These are phyloP conservation scores for Temnothorax nylanderi DNA, from an alignment of 1,140 invertebrate genomes.

Conservation along the genomic window DNA sequence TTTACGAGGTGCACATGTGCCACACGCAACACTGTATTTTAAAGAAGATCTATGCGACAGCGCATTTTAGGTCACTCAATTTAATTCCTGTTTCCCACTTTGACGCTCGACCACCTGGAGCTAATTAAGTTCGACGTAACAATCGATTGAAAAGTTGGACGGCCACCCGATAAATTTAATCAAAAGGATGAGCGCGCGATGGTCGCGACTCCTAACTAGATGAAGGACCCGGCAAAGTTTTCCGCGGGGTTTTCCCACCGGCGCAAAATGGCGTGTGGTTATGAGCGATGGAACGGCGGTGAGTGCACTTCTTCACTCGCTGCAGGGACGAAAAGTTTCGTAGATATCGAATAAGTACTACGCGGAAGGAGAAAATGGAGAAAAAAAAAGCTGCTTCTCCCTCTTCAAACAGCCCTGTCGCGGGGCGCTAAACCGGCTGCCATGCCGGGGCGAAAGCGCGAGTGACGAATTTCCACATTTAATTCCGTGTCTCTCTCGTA, in stretches of 20 bases:
- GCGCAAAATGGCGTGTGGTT: slow-evolving; percentile 54
- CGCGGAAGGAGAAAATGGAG: slow-evolving; percentile 10
- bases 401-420: not conserved
- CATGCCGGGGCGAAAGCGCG: not conserved
- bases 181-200: slow-evolving; percentile 57
- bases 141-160: slow-evolving; percentile 76
- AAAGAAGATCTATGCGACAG: not conserved
- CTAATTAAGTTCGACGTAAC: slow-evolving; percentile 63
- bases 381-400: not conserved
- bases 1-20: not conserved
- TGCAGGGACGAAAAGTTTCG: slow-evolving; percentile 42
- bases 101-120: slow-evolving; percentile 20
- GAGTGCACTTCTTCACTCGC: slow-evolving; percentile 45
- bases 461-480: slow-evolving; percentile 44
- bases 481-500: slow-evolving; percentile 8
- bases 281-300: slow-evolving; percentile 47
- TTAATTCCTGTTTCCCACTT: slow-evolving; percentile 53
- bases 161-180: slow-evolving; percentile 74
- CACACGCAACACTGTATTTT: not conserved
- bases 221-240: slow-evolving; percentile 57
- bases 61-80: slow-evolving; percentile 25
- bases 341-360: slow-evolving; percentile 44
- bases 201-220: slow-evolving; percentile 51
- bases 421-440: not conserved
- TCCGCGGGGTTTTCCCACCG: slow-evolving; percentile 33